A percentile compares a stretch with the other conserved stretches of the same genome.
Conservation (phyloP, 2,113 vertebrate genomes). For the Pionites leucogaster region DNA sequence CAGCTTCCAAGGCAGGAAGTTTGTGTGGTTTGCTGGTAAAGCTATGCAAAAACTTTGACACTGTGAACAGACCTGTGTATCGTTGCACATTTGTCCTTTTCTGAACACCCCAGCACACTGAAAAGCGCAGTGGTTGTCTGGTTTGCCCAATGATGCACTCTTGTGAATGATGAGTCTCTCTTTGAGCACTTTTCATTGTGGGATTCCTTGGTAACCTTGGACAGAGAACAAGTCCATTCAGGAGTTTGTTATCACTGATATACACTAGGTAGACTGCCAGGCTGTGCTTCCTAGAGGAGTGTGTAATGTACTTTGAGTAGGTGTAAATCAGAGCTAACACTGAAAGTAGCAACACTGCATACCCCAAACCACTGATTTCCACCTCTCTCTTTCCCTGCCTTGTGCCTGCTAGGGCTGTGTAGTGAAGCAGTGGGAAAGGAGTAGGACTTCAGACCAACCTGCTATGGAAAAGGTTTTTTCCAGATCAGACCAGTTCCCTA, state of each 20-base stretch:
- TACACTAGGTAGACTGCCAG: not conserved
- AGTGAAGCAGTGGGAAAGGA: not conserved
- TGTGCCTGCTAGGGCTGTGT: accelerated
- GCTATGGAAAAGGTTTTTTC: not conserved
- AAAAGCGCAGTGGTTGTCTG: not conserved
- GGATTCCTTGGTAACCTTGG: not conserved
- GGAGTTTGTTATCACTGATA: not conserved
- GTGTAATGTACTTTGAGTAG: not conserved
- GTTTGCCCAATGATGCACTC: not conserved
- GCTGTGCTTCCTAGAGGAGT: not conserved
- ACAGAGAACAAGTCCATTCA: not conserved
- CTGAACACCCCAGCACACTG: not conserved
- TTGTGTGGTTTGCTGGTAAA: not conserved
- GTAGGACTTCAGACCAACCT: not conserved
- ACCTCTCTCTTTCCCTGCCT: not conserved
- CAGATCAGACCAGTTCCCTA: not conserved
- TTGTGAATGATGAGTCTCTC: not conserved
- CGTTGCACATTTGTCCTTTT: not conserved
- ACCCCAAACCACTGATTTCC: not conserved
- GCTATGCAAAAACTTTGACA: not conserved
- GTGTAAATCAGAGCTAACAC: not conserved
- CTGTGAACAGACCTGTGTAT: not conserved
- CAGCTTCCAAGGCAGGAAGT: not conserved
- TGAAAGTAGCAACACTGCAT: not conserved
- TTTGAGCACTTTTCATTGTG: not conserved